Conservation (phyloP, 2,888 invertebrate genomes). For the Ichneumoninae sp. region DNA sequence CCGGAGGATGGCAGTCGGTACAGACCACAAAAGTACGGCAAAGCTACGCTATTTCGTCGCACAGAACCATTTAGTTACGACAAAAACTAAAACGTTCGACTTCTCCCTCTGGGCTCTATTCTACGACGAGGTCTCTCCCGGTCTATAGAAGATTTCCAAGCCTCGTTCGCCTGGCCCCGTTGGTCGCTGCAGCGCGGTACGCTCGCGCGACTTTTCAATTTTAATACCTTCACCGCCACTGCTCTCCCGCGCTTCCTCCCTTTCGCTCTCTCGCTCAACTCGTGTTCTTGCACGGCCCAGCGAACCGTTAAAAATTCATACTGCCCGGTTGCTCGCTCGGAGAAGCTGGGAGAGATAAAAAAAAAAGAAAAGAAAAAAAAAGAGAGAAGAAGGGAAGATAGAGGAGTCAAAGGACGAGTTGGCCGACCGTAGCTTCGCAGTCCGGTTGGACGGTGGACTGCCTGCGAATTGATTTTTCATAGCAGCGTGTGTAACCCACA, state of each 20-base stretch:
- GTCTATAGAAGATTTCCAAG: constrained; percentile 20
- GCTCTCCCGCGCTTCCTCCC: constrained; percentile 12
- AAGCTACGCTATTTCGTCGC: neutral
- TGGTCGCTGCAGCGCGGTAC: neutral
- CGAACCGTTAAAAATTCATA: constrained; percentile 63
- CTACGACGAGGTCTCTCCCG: constrained; percentile 5
- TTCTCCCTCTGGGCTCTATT: neutral
- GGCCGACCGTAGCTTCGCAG: constrained; percentile 22
- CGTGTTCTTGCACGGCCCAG: constrained; percentile 54
- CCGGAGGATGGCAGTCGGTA: neutral
- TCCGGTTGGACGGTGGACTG: constrained; percentile 11
- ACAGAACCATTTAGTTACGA: constrained; percentile 22
- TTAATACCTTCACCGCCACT: constrained; percentile 47
- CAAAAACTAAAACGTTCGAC: constrained; percentile 33
- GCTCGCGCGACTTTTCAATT: constrained; percentile 51
- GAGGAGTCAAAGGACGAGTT: constrained; percentile 22
- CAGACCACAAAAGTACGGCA: neutral
- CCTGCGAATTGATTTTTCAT: constrained; percentile 60
- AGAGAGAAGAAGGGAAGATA: constrained; percentile 10
- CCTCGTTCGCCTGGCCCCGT: neutral
- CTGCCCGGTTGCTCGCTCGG: constrained; percentile 33
- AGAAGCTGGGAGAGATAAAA: constrained; percentile 36
- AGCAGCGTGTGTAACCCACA: constrained; percentile 28
- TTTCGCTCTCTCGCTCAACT: constrained; percentile 35
- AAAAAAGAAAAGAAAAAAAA: constrained; percentile 8